Conservation (phyloP, 2,888 invertebrate species). For the Caradrina kadenii region DNA sequence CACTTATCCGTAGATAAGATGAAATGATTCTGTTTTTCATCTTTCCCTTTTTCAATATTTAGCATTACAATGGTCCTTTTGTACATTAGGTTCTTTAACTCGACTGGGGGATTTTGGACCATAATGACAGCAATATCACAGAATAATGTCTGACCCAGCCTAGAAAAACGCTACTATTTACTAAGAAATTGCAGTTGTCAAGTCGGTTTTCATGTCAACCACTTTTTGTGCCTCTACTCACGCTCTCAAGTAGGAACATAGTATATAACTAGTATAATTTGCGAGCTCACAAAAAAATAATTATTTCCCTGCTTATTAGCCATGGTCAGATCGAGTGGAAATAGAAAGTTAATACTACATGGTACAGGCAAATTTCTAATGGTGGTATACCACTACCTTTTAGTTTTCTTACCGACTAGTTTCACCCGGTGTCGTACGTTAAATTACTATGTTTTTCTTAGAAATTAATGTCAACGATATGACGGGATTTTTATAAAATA, state of each 20-base stretch:
- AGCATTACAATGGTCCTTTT: too few species aligned
- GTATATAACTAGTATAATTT: slow-evolving; percentile 52
- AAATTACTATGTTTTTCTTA: slow-evolving; percentile 47
- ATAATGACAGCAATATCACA: slow-evolving; percentile 2
- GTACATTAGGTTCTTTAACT: too few species aligned
- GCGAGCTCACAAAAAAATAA: slow-evolving; percentile 57
- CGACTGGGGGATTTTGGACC: background rate
- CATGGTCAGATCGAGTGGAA: slow-evolving; percentile 47
- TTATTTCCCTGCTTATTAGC: slow-evolving; percentile 53
- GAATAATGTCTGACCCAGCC: slow-evolving; percentile 4
- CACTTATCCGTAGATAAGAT: background rate
- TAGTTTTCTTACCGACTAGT: slow-evolving; percentile 54
- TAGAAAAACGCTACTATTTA: slow-evolving; percentile 28
- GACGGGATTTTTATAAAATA: slow-evolving; percentile 27
- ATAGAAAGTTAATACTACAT: slow-evolving; percentile 62
- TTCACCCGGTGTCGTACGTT: slow-evolving; percentile 52
- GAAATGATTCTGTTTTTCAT: background rate
- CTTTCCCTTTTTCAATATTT: too few species aligned
- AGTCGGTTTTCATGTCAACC: slow-evolving; percentile 54
- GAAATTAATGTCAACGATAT: slow-evolving; percentile 16
- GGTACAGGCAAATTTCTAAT: slow-evolving; percentile 64
- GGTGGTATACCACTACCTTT: slow-evolving; percentile 48
- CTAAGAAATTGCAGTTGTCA: slow-evolving; percentile 43
- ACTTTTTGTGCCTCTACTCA: slow-evolving; percentile 50
- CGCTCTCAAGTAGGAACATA: slow-evolving; percentile 27